Conservation (phyloP, 1,140 invertebrate species). For the Latrodectus geometricus region DNA sequence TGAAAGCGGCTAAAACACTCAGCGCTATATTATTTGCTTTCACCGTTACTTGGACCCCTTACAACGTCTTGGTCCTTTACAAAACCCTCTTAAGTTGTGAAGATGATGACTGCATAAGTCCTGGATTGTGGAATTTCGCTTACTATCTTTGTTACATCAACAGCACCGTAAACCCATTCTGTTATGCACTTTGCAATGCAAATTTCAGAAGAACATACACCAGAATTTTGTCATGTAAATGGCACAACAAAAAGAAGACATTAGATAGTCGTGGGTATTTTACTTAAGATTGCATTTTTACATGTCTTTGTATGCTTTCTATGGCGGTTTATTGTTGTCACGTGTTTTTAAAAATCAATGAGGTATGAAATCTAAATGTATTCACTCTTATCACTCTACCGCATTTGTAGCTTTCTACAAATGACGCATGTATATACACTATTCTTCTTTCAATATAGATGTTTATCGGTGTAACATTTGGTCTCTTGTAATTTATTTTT, state of each 20-base stretch:
- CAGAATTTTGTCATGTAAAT: slow-evolving; percentile 95
- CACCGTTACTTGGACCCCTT: slow-evolving; percentile 99
- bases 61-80: slow-evolving; percentile 93
- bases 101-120: slow-evolving; percentile 78
- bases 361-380: slow-evolving; percentile 20
- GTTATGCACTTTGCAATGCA: slow-evolving; percentile 97
- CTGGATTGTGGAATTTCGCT: slow-evolving; percentile 93
- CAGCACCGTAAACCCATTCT: slow-evolving; percentile 77
- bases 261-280: slow-evolving; percentile 62
- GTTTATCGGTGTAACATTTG: slow-evolving; percentile 26
- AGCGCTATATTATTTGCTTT: slow-evolving; percentile 97
- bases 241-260: slow-evolving; percentile 70
- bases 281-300: slow-evolving; percentile 51
- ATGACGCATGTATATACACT: slow-evolving; percentile 45
- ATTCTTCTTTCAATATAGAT: slow-evolving; percentile 35
- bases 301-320: slow-evolving; percentile 33
- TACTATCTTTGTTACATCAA: slow-evolving; percentile 99
- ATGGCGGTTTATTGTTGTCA: slow-evolving; percentile 26
- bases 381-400: slow-evolving; percentile 22
- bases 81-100: slow-evolving; percentile 89
- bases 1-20: slow-evolving; percentile 98
- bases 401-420: slow-evolving; percentile 48
- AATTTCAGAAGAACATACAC: slow-evolving; percentile 96
- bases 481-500: no score
- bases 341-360: slow-evolving; percentile 16